Conservation (phyloP, 2,113 vertebrate genomes). For the Mastomys coucha region DNA sequence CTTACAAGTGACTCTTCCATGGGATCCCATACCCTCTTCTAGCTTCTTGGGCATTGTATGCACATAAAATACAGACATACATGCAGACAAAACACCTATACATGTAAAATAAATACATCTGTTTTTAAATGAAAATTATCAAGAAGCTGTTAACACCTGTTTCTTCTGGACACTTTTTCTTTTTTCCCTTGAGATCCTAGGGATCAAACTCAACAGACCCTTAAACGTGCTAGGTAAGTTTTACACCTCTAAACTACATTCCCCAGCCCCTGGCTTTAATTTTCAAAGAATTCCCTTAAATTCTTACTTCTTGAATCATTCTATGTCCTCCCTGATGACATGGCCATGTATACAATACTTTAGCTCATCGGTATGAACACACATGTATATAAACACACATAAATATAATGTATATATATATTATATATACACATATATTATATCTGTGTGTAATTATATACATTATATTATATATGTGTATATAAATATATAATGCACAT, state of each 20-base stretch:
- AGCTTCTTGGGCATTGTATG: neutral
- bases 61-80: neutral
- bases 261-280: too few species aligned
- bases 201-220: neutral
- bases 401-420: too few species aligned
- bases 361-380: neutral
- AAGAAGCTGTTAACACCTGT: neutral
- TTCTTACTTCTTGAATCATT: neutral
- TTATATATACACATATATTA: too few species aligned
- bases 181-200: neutral
- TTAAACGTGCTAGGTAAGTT: neutral
- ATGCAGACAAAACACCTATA: neutral
- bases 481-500: too few species aligned
- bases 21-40: neutral
- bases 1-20: neutral
- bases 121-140: neutral
- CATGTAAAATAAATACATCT: too few species aligned
- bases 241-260: neutral
- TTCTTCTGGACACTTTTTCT: neutral
- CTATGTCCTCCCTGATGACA: too few species aligned
- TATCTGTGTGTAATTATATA: too few species aligned
- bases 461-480: too few species aligned
- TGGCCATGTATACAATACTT: neutral
- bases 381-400: neutral
- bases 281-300: neutral